A percentile compares a stretch with the other conserved stretches of the same genome.
Evolutionary conservation across 2,888 invertebrate species (phyloP).

Genomic region (Cerceris ruficornis): DNA sequence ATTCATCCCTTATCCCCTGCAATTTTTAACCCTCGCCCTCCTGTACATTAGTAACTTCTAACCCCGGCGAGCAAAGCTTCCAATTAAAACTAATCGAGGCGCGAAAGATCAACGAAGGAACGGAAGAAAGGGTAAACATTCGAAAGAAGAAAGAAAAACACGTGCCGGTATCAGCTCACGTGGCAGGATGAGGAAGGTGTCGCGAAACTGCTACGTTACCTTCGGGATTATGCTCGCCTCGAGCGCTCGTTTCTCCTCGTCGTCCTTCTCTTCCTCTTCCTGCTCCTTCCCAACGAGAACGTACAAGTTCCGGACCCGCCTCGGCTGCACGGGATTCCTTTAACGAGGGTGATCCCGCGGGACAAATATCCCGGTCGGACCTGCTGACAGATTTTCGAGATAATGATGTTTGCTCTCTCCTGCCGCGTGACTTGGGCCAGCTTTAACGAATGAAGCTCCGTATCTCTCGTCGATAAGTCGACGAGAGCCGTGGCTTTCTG

Average conservation of each 20-base stretch:
- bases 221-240: conserved; percentile 42
- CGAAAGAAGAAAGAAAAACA: neutral
- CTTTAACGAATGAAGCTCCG: conserved; percentile 34
- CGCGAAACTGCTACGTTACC: conserved; percentile 45
- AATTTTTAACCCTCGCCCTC: no score
- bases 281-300: conserved; percentile 8
- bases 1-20: no score
- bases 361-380: conserved; percentile 50
- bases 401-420: conserved; percentile 62
- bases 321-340: conserved; percentile 36
- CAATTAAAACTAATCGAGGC: no score
- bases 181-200: conserved; percentile 38
- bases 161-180: conserved; percentile 19
- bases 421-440: conserved; percentile 2
- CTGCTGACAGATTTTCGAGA: conserved; percentile 54
- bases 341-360: conserved; percentile 60
- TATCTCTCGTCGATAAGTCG: conserved; percentile 55
- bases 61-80: no score
- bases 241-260: conserved; percentile 38
- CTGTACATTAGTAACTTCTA: no score
- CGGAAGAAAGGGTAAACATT: neutral
- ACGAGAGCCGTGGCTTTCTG: conserved; percentile 5
- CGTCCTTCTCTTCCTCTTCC: neutral
- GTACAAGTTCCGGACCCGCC: conserved; percentile 15
- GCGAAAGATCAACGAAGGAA: no score